A percentile compares a stretch with the other conserved stretches of the same genome.
Evolutionary conservation across 2,888 invertebrate genomes (phyloP).

Genomic region (Arctia plantaginis): DNA sequence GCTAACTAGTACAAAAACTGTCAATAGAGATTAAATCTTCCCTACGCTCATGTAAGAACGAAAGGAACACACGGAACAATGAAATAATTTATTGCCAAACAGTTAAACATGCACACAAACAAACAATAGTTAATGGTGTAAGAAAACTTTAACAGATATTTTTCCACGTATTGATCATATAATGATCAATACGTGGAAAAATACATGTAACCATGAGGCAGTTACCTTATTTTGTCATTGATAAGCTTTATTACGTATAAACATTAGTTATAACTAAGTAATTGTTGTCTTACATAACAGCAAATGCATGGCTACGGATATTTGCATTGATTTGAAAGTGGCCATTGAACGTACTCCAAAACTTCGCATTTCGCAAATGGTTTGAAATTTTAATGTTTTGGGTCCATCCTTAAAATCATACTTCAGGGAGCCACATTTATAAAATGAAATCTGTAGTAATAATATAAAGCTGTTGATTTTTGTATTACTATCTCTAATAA

Average conservation of each 20-base stretch:
- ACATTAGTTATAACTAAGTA: conserved; percentile 35
- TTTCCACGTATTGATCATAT: conserved; percentile 52
- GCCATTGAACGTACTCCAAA: neutral
- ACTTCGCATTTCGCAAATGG: conserved; percentile 3
- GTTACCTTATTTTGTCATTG: conserved; percentile 30
- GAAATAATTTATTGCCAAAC: conserved; percentile 74
- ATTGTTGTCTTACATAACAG: conserved; percentile 35
- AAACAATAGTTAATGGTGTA: conserved; percentile 49
- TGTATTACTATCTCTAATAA: no score
- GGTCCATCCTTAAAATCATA: neutral
- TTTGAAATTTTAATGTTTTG: conserved; percentile 1
- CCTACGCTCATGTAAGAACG: conserved; percentile 64
- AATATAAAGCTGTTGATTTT: neutral
- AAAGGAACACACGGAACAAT: conserved; percentile 71
- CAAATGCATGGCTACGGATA: conserved; percentile 4
- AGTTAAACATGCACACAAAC: conserved; percentile 21
- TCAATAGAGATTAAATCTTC: conserved; percentile 69
- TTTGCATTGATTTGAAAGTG: conserved; percentile 21
- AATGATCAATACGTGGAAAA: no score
- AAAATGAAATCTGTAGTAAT: neutral
- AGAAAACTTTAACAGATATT: conserved; percentile 60
- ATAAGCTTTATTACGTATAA: conserved; percentile 32
- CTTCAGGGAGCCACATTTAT: neutral
- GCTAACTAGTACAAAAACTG: conserved; percentile 65
- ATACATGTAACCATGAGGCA: conserved; percentile 31